Percentiles rank a stretch among this genome's conserved stretches.
Evolutionary conservation across 1,140 invertebrate species (phyloP).

Genomic region (Drosophila sp.): DNA sequence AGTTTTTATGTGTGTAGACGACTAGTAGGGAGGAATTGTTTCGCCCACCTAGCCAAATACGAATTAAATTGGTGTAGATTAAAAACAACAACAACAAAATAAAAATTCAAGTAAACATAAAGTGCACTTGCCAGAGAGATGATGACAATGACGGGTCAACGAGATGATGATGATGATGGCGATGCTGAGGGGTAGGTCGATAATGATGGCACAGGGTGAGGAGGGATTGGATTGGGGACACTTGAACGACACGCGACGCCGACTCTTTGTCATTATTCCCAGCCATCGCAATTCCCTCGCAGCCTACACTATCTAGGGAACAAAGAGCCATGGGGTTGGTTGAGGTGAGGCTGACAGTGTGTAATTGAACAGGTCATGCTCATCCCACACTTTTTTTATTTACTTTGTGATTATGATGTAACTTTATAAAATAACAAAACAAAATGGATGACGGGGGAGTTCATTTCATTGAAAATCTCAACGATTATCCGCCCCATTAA

Average conservation of each 20-base stretch:
- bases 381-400: slow-evolving; percentile 15
- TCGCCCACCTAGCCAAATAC: slow-evolving; percentile 60
- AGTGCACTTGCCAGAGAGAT: slow-evolving; percentile 58
- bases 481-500: slow-evolving; percentile 7
- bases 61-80: slow-evolving; percentile 39
- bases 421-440: background rate
- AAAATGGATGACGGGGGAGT: background rate
- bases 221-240: slow-evolving; percentile 33
- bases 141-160: slow-evolving; percentile 54
- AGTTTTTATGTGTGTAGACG: slow-evolving; percentile 26
- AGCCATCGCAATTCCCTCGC: background rate
- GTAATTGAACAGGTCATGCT: slow-evolving; percentile 12
- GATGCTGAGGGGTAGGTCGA: slow-evolving; percentile 19
- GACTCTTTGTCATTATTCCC: background rate
- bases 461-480: slow-evolving; percentile 2
- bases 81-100: slow-evolving; percentile 16
- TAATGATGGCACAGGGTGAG: slow-evolving; percentile 38
- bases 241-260: slow-evolving; percentile 44
- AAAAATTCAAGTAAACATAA: slow-evolving; percentile 46
- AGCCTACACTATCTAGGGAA: background rate
- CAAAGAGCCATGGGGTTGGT: background rate
- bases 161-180: slow-evolving; percentile 43
- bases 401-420: slow-evolving; percentile 6
- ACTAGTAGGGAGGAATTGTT: slow-evolving; percentile 17
- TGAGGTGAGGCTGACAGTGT: slow-evolving; percentile 1